Evolutionary conservation across 2,888 invertebrate genomes (phyloP), one percentile per base, ranked within the genome.

Genomic region (Aphidius colemani): DNA sequence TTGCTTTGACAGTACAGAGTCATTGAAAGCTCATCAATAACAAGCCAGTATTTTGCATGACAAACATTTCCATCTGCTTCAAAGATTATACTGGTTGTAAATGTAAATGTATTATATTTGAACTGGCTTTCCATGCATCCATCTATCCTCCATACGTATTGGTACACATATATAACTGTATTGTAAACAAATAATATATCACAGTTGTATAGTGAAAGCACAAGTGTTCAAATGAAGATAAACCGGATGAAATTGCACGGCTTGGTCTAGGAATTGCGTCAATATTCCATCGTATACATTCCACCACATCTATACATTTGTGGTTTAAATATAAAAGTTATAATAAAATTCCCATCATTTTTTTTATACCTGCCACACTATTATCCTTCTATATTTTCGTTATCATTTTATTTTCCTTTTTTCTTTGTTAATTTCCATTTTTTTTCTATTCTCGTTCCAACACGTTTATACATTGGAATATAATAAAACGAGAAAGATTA

Each of bases 1-100:
- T 30, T 30, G 3, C 3, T 2, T 30, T 30, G 30, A 30, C 30
- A 30, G 3, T 5, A 30, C 30, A 5, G 30, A 30, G 30, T 30
- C 30, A 30, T 30, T 30, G 30, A 30, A 30, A 30, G 30, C 30
- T 30, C 30, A 30, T 30, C 30, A 30, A 30, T 30, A 30, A 30
- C 30, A 30, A 30, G 30, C 30, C 30, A 30, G 30, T 30, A 30
- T 30, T 61, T 63, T 55, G 53, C 53, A 60, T 59, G 58, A 57
- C 59, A 65, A 65, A 64, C 57, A 61, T 53, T 59, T 51, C 46
- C 55, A 58, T 10, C 49, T 49, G 39, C 39, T 40, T 53, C 45
- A 60, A 55, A 63, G 57, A 65, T 61, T 49, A 49, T 40, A 59
- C 10, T 44, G 44, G 55, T 45, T 40, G 55, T 45, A 44, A 53